phyloP scores from a whole-genome alignment of 2,113 vertebrate genomes.

The Clinocottus analis region DNA sequence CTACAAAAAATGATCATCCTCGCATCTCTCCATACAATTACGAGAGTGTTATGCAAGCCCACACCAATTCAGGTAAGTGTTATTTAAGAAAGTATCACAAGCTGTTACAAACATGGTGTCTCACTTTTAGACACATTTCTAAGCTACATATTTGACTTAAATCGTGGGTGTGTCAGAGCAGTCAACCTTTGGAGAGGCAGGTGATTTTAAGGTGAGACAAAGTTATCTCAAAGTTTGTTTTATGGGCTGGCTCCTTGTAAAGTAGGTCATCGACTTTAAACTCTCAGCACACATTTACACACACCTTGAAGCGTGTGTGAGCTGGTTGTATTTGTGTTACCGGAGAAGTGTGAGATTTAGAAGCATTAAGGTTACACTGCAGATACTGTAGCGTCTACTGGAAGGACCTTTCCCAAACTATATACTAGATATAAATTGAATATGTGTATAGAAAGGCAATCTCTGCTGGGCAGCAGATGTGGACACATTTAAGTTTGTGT shows the following conservation, averaged over 20 bases:
- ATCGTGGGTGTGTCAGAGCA: conserved; percentile 1
- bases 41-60: background rate
- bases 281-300: conserved; percentile 47
- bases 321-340: conserved; percentile 42
- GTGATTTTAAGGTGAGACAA: conserved; percentile 30
- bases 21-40: background rate
- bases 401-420: background rate
- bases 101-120: too few relatives aligned
- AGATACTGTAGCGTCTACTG: background rate
- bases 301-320: conserved; percentile 49
- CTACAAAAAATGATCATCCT: too few relatives aligned
- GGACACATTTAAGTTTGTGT: background rate
- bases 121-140: background rate
- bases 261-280: conserved; percentile 59
- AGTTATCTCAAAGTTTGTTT: conserved; percentile 63
- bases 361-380: too few relatives aligned
- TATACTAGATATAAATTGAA: conserved; percentile 28
- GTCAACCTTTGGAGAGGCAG: conserved; percentile 36
- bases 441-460: background rate
- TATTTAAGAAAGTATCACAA: background rate
- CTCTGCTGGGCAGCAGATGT: conserved; percentile 7
- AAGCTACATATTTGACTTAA: conserved; percentile 12
- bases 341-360: conserved; percentile 24
- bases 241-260: conserved; percentile 51
- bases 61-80: background rate